Evolutionary conservation across 1,140 invertebrate genomes (phyloP).

Genomic region (Drosophila virilis): DNA sequence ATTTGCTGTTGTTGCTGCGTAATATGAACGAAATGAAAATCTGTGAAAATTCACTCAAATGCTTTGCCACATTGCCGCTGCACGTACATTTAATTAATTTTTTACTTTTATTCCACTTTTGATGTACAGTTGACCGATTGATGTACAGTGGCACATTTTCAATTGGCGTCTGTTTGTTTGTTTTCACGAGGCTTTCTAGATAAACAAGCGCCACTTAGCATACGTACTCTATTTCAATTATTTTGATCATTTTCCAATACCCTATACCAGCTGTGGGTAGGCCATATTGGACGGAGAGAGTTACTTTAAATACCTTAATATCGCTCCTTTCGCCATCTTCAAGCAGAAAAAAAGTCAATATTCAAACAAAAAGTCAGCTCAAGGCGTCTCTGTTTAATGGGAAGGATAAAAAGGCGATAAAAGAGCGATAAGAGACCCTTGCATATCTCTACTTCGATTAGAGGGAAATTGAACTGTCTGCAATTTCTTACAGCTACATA

Average conservation of each 20-base stretch:
- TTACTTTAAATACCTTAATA: no score
- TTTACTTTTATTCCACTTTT: conserved; percentile 47
- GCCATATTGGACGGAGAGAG: not conserved
- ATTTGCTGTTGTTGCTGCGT: not conserved
- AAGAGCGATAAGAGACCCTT: no score
- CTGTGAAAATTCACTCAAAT: conserved; percentile 33
- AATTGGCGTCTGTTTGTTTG: conserved; percentile 45
- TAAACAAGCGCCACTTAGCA: conserved; percentile 43
- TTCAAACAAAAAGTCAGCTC: no score
- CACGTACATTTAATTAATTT: conserved; percentile 62
- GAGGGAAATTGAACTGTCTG: no score
- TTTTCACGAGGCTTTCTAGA: conserved; percentile 39
- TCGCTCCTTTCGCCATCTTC: no score
- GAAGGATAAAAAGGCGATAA: no score
- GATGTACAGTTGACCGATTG: conserved; percentile 16
- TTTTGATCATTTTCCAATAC: conserved; percentile 28
- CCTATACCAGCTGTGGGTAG: not conserved
- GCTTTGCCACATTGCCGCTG: conserved; percentile 6
- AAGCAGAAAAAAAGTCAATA: no score
- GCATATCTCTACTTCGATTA: no score
- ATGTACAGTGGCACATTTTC: conserved; percentile 31
- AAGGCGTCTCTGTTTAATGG: not conserved
- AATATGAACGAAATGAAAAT: conserved; percentile 49
- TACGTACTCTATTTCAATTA: conserved; percentile 51
- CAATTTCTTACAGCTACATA: not conserved